phyloP scores from a whole-genome alignment of 1,140 invertebrate genomes.

The Sinella curviseta region DNA sequence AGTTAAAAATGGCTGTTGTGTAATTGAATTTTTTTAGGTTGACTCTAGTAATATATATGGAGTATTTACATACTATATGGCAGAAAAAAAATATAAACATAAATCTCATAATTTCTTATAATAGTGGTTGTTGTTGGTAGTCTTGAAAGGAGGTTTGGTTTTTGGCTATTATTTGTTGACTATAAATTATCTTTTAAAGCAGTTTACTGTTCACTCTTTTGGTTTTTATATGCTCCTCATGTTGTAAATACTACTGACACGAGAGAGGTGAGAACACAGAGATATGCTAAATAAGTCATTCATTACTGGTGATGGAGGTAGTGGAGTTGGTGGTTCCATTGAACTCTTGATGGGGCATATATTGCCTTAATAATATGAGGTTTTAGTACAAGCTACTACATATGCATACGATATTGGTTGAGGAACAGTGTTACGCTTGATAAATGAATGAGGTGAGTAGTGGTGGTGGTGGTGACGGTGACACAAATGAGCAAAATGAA shows the following conservation, averaged over 20 bases:
- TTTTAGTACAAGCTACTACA: too few relatives aligned
- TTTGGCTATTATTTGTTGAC: neutral
- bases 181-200: neutral
- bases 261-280: too few relatives aligned
- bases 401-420: too few relatives aligned
- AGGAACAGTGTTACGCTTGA: neutral
- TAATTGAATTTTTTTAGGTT: constrained; percentile 4
- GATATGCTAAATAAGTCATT: neutral
- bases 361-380: too few relatives aligned
- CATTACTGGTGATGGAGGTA: neutral
- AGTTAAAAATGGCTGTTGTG: constrained; percentile 4
- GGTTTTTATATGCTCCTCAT: too few relatives aligned
- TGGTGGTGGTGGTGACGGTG: neutral
- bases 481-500: constrained; percentile 24
- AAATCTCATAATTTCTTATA: neutral
- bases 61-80: neutral
- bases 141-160: neutral
- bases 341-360: neutral
- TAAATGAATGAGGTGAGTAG: constrained; percentile 13
- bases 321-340: neutral
- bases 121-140: neutral
- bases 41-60: neutral
- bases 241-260: too few relatives aligned
- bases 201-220: neutral
- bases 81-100: neutral